Evolutionary conservation across 2,888 invertebrate genomes (phyloP).

Genomic region (Pteria penguin): DNA sequence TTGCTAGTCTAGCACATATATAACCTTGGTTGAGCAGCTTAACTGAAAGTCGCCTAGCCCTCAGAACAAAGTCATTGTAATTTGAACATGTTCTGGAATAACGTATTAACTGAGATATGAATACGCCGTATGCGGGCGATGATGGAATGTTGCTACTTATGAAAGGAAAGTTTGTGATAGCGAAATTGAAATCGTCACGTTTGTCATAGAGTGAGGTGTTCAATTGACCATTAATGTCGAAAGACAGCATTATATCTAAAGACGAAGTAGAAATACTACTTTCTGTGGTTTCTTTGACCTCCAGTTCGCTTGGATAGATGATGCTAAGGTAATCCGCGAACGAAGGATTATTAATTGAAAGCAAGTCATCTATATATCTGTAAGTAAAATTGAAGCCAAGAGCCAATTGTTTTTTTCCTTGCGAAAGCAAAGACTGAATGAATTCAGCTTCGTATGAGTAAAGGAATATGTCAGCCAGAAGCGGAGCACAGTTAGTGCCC

Average conservation of each 20-base stretch:
- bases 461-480: background rate
- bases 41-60: too few species aligned
- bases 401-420: background rate
- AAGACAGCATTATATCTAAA: background rate
- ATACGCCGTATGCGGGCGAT: background rate
- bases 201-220: background rate
- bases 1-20: too few species aligned
- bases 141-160: background rate
- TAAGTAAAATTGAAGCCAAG: background rate
- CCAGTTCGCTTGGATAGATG: background rate
- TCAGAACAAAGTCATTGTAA: too few species aligned
- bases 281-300: background rate
- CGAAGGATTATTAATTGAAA: background rate
- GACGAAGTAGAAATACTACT: background rate
- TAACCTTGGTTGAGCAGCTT: too few species aligned
- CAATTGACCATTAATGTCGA: background rate
- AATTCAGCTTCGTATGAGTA: background rate
- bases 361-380: background rate
- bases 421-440: background rate
- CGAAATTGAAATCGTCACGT: background rate
- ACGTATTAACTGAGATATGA: too few species aligned
- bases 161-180: background rate
- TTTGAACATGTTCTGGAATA: too few species aligned
- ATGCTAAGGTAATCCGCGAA: background rate
- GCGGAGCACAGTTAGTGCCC: background rate